Conservation (phyloP, 2,888 invertebrate genomes). For the Epinotia ramella region DNA sequence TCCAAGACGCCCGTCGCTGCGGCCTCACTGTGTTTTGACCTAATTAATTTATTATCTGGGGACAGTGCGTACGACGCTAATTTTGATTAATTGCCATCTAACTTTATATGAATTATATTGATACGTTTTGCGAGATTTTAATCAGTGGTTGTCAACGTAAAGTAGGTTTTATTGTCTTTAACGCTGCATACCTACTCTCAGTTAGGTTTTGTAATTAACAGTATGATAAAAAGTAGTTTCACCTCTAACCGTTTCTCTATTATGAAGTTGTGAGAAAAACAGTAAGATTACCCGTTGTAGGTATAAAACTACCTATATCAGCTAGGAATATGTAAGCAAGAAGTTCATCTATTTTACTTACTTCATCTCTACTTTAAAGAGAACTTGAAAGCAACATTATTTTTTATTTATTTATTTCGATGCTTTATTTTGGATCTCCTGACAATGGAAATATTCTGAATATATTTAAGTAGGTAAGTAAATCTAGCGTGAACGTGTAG, state of each 20-base stretch:
- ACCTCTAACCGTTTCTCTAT: too few relatives aligned
- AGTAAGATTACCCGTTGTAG: too few relatives aligned
- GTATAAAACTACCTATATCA: too few relatives aligned
- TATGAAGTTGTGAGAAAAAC: too few relatives aligned
- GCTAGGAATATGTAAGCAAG: too few relatives aligned
- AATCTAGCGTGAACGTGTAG: slow-evolving; percentile 72
- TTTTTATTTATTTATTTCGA: neutral
- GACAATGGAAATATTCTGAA: slow-evolving; percentile 48
- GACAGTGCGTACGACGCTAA: slow-evolving; percentile 63
- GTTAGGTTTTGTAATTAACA: too few relatives aligned
- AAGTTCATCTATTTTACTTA: too few relatives aligned
- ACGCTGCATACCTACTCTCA: too few relatives aligned
- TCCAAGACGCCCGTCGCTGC: slow-evolving; percentile 60
- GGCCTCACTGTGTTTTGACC: slow-evolving; percentile 66
- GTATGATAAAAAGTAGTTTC: too few relatives aligned
- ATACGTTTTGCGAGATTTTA: slow-evolving; percentile 10
- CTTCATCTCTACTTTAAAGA: too few relatives aligned
- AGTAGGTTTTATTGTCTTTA: neutral
- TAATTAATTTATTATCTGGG: slow-evolving; percentile 71
- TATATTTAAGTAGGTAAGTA: slow-evolving; percentile 61
- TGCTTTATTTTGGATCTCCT: neutral
- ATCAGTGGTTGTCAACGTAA: neutral
- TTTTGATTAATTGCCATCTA: slow-evolving; percentile 65
- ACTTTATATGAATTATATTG: slow-evolving; percentile 43
- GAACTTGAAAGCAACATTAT: too few relatives aligned